Percentiles rank a stretch among this genome's conserved stretches.
Conservation (phyloP, 2,888 invertebrate genomes). For the Drosophila mercatorum region DNA sequence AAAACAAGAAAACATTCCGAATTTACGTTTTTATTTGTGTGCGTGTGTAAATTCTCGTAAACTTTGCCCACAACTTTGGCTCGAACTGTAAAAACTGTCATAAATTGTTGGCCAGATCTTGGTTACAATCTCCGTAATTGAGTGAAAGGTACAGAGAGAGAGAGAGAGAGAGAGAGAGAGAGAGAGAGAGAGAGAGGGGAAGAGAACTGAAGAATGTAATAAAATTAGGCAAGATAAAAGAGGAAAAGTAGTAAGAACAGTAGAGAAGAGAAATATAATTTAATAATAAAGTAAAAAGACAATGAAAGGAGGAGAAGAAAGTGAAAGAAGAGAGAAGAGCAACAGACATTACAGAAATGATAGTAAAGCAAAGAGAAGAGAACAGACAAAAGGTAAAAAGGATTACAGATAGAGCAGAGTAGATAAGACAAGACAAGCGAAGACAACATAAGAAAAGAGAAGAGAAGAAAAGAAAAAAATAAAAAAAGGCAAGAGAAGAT, state of each 20-base stretch:
- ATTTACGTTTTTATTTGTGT: constrained; percentile 26
- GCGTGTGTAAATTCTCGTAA: constrained; percentile 18
- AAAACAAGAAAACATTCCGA: constrained; percentile 17
- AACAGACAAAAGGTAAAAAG: too few relatives aligned
- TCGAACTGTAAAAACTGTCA: constrained; percentile 26
- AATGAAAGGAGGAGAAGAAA: background rate
- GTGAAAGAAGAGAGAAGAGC: background rate
- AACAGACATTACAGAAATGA: too few relatives aligned
- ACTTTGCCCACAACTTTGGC: constrained; percentile 33
- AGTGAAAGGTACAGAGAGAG: background rate
- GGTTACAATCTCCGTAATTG: constrained; percentile 22
- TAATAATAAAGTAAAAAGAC: background rate
- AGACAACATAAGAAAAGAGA: too few relatives aligned
- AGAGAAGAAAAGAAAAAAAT: too few relatives aligned
- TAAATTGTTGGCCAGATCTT: constrained; percentile 31
- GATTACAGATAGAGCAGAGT: too few relatives aligned
- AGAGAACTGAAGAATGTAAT: background rate
- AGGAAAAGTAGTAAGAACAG: background rate
- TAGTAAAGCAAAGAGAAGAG: too few relatives aligned
- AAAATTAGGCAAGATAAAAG: background rate
- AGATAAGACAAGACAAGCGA: too few relatives aligned
- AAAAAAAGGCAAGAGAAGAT: too few relatives aligned
- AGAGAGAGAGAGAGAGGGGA: too few relatives aligned
- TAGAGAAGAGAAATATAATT: background rate
- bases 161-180: too few relatives aligned